Evolutionary conservation across 2,888 invertebrate species (phyloP), one percentile per base, ranked within the genome.

Genomic region (Diarsia mendica): DNA sequence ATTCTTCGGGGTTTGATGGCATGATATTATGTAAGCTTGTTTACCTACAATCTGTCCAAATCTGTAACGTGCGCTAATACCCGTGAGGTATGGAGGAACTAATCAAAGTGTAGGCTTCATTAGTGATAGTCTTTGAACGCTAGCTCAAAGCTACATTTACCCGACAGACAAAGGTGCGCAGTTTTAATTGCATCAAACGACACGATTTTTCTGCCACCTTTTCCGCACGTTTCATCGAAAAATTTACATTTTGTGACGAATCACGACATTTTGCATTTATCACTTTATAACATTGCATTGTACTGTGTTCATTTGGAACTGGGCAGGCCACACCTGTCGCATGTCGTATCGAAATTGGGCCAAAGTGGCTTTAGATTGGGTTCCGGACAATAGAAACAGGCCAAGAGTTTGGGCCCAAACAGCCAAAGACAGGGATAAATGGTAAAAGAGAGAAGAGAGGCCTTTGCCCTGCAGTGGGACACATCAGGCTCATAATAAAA

Each of bases 51-150:
- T 67, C 9, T 39, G 3, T 33, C 28, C 49, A 28, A 28, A 13
- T 20, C 61, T 10, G 44, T 23, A 39, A 39, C 48, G 8, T 60
- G 20, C 33, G 46, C n/a, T 13, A 76, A 78, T 53, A 53, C 60
- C 70, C 48, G 8, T n/a, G 79, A 78, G 61, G 53, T 53, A 51
- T 20, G 48, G 18, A 20, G 18, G 33, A 23, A 78, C 61, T 39
- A 78, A 78, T 70, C 70, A 63, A 78, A 48, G 23, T 48, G 46
- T 10, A 3, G 39, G 39, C 15, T 61, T 48, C 44, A 51, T 46
- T 49, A 58, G n/a, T 28, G 11, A 39, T 49, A 33, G 15, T 48
- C 20, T 75, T 67, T 44, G 15, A 49, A 44, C 3, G 39, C 5
- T 13, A 15, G 10, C n/a, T 55, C 46, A 39, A 61, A 65, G 48